phyloP scores from a whole-genome alignment of 2,113 vertebrate species.

The Callaeas wilsoni region DNA sequence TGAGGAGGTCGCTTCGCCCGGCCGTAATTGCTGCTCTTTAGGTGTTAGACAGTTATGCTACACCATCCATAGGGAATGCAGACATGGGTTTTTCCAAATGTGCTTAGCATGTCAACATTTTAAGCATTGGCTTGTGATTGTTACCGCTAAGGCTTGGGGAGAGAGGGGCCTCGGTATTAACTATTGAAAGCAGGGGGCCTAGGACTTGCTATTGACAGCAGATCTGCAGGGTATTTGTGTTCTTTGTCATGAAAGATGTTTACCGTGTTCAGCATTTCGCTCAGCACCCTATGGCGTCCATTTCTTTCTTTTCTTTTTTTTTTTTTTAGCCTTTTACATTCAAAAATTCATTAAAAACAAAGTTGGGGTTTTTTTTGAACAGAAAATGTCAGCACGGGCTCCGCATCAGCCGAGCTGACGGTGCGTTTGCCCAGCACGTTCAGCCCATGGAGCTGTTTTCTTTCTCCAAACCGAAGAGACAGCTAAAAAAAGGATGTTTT shows the following conservation, averaged over 20 bases:
- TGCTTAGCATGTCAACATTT: constrained; percentile 66
- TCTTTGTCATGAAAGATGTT: constrained; percentile 69
- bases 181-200: constrained; percentile 58
- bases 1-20: not conserved
- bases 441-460: not conserved
- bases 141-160: constrained; percentile 28
- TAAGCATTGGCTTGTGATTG: constrained; percentile 39
- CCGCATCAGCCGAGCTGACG: not conserved
- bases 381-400: constrained; percentile 24
- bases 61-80: constrained; percentile 61
- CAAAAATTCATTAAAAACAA: constrained; percentile 35
- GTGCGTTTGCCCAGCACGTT: not conserved
- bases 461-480: not conserved
- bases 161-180: constrained; percentile 56
- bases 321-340: not conserved
- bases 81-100: constrained; percentile 63
- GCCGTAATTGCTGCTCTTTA: not conserved
- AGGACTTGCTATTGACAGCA: constrained; percentile 48
- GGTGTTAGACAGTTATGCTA: constrained; percentile 26
- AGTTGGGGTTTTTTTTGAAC: not conserved
- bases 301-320: not conserved
- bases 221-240: constrained; percentile 56
- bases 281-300: constrained; percentile 14
- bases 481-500: not conserved
- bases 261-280: constrained; percentile 55